phyloP scores from a whole-genome alignment of 2,113 vertebrate genomes.

The Tichodroma muraria region DNA sequence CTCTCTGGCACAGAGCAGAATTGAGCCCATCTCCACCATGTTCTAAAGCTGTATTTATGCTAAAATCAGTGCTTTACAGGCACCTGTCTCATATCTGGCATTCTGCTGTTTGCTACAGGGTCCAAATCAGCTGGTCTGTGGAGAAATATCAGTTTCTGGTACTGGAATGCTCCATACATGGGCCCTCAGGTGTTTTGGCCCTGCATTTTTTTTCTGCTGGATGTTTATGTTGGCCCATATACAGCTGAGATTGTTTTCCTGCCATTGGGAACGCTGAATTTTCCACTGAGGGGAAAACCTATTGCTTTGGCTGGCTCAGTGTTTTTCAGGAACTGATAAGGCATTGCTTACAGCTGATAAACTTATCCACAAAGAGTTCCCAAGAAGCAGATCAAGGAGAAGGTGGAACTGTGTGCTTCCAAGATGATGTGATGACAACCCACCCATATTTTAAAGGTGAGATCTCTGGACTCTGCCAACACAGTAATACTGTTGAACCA shows the following conservation, averaged over 20 bases:
- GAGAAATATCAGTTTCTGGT: background rate
- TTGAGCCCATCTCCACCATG: background rate
- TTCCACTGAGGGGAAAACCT: background rate
- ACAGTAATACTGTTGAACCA: background rate
- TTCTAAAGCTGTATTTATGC: background rate
- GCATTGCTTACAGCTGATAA: background rate
- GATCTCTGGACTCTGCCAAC: background rate
- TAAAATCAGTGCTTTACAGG: background rate
- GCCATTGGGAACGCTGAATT: background rate
- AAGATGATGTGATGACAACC: background rate
- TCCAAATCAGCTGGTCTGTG: background rate
- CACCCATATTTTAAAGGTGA: background rate
- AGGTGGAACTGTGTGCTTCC: background rate
- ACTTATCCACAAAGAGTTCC: background rate
- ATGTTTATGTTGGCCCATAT: background rate
- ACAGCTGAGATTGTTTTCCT: background rate
- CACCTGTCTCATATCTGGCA: background rate
- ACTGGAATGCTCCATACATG: background rate
- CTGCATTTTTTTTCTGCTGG: background rate
- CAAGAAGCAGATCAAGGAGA: background rate
- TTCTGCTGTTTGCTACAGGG: background rate
- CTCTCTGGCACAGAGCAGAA: background rate
- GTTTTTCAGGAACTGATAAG: background rate
- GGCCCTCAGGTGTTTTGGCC: background rate
- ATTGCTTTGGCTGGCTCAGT: background rate